Percentiles rank a stretch among this genome's conserved stretches.
phyloP scores from a whole-genome alignment of 1,140 invertebrate species.

The Frieseomelitta varia region DNA sequence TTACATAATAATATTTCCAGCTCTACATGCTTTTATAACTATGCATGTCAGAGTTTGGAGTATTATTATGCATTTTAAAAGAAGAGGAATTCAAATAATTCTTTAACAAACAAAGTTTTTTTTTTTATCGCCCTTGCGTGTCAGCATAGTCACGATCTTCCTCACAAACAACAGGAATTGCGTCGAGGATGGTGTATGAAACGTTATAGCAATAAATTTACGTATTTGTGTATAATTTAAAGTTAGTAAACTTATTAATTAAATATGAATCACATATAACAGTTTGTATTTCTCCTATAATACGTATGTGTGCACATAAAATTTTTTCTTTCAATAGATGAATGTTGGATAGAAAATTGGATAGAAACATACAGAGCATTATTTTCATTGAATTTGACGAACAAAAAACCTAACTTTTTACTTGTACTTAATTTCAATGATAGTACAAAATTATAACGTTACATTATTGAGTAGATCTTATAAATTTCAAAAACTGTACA shows the following conservation, averaged over 20 bases:
- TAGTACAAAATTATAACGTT: neutral
- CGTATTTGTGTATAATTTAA: slow-evolving; percentile 71
- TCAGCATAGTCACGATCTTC: slow-evolving; percentile 66
- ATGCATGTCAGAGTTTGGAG: slow-evolving; percentile 7
- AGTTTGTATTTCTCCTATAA: slow-evolving; percentile 53
- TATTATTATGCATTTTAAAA: slow-evolving; percentile 44
- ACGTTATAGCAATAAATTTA: slow-evolving; percentile 72
- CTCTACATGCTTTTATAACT: slow-evolving; percentile 15
- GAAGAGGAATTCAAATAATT: slow-evolving; percentile 15
- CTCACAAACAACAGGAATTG: slow-evolving; percentile 64
- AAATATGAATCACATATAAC: slow-evolving; percentile 61
- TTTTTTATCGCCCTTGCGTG: slow-evolving; percentile 57
- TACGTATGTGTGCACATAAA: slow-evolving; percentile 28
- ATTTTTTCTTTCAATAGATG: slow-evolving; percentile 16
- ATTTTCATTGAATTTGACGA: slow-evolving; percentile 7
- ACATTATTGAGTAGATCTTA: neutral
- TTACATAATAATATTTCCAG: slow-evolving; percentile 38
- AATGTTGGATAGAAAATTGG: neutral
- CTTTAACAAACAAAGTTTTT: slow-evolving; percentile 40
- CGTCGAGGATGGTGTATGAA: slow-evolving; percentile 67
- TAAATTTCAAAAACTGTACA: neutral
- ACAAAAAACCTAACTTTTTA: slow-evolving; percentile 12
- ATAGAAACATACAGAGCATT: neutral
- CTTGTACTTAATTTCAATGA: neutral
- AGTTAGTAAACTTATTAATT: slow-evolving; percentile 70